These are phyloP conservation scores for Carpatolechia fugitivella DNA, from an alignment of 2,888 invertebrate genomes.

Conservation along the genomic window DNA sequence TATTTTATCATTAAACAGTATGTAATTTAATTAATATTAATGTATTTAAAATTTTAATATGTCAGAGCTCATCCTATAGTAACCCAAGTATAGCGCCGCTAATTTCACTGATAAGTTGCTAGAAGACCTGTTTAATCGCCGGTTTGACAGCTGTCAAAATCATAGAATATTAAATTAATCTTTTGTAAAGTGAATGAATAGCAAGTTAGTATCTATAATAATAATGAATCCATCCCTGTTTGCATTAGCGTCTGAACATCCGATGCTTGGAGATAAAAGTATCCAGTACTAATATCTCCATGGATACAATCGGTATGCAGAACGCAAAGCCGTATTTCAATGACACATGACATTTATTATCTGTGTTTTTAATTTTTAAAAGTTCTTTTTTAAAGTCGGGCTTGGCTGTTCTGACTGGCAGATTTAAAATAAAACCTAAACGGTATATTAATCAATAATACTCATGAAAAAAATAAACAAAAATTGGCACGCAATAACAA, in stretches of 20 bases:
- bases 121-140: too few relatives aligned
- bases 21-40: too few relatives aligned
- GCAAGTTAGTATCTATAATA: background rate
- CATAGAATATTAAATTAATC: too few relatives aligned
- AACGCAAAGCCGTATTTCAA: background rate
- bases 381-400: background rate
- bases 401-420: constrained; percentile 21
- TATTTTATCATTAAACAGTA: too few relatives aligned
- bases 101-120: too few relatives aligned
- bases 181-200: background rate
- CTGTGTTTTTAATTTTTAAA: constrained; percentile 5
- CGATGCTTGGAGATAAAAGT: constrained; percentile 6
- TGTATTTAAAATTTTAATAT: too few relatives aligned
- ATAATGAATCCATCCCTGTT: background rate
- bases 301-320: constrained; percentile 9
- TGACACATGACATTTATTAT: constrained; percentile 12
- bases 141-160: background rate
- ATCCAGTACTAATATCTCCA: constrained; percentile 5
- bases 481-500: background rate
- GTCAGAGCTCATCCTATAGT: too few relatives aligned
- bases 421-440: too few relatives aligned
- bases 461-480: background rate
- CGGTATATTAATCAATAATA: background rate
- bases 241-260: background rate
- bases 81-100: too few relatives aligned